Conservation (phyloP, 2,797 vertebrate genomes). For the Lagorchestes hirsutus region DNA sequence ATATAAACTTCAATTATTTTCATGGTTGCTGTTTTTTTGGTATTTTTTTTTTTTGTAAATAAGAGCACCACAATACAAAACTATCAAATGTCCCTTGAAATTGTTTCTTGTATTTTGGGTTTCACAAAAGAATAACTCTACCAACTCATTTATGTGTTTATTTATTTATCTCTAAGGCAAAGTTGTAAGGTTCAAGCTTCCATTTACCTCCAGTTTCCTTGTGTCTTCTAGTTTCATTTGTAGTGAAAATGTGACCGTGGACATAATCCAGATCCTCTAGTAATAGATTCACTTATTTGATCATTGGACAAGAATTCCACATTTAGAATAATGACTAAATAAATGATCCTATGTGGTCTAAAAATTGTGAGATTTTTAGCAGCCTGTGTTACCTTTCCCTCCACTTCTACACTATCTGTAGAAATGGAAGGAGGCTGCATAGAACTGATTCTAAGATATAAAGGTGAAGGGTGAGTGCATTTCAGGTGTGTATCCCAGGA, state of each 20-base stretch:
- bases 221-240: not conserved
- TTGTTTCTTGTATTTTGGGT: not conserved
- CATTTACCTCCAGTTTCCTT: not conserved
- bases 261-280: not conserved
- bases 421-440: not conserved
- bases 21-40: not conserved
- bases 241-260: not conserved
- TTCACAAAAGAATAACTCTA: not conserved
- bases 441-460: not conserved
- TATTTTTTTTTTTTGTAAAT: not conserved
- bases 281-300: not conserved
- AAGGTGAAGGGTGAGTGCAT: not conserved
- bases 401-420: not conserved
- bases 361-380: not conserved
- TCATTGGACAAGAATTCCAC: not conserved
- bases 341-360: not conserved
- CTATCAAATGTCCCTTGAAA: not conserved
- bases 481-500: not conserved
- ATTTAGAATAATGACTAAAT: not conserved
- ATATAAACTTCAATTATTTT: not conserved
- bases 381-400: not conserved
- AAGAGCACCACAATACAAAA: not conserved
- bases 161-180: not conserved
- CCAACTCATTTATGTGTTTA: not conserved
- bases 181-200: not conserved